These are phyloP conservation scores for Onychomys leucogaster DNA, from an alignment of 2,797 vertebrate species.

Conservation along the genomic window DNA sequence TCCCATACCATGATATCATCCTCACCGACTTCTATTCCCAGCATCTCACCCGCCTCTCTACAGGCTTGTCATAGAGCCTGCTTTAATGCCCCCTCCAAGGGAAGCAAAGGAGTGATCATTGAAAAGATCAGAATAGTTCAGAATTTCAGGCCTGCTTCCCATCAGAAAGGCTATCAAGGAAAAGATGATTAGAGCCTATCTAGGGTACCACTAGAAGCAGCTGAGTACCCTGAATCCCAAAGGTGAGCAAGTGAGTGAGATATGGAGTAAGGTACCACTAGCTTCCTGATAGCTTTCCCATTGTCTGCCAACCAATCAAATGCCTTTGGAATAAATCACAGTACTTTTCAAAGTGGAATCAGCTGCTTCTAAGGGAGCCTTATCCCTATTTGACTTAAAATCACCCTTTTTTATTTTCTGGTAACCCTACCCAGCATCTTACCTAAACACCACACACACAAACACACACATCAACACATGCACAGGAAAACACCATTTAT, in stretches of 20 bases:
- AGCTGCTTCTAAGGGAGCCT: slow-evolving; percentile 45
- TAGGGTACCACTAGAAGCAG: not conserved
- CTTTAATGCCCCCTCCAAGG: not conserved
- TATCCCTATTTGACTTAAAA: slow-evolving; percentile 48
- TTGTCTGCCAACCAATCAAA: slow-evolving; percentile 24
- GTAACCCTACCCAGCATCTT: not conserved
- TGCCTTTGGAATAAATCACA: slow-evolving; percentile 33
- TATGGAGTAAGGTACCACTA: not conserved
- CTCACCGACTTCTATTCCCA: not conserved
- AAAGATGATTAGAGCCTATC: not conserved
- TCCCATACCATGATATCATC: not conserved
- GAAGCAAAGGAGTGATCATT: not conserved
- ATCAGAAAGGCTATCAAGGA: not conserved
- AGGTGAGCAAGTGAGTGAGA: not conserved
- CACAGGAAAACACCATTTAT: not conserved
- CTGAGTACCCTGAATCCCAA: not conserved
- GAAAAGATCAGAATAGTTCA: slow-evolving; percentile 21
- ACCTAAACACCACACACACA: not conserved
- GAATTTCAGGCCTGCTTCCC: not conserved
- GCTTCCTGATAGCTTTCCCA: not conserved
- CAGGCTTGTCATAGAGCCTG: not conserved
- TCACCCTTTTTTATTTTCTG: slow-evolving; percentile 22
- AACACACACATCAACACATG: not conserved
- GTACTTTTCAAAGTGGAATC: slow-evolving; percentile 15
- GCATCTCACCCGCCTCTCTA: too few relatives aligned